A percentile compares a stretch with the other conserved stretches of the same genome.
Conservation (phyloP, 2,113 vertebrate species). For the Pteronura brasiliensis region DNA sequence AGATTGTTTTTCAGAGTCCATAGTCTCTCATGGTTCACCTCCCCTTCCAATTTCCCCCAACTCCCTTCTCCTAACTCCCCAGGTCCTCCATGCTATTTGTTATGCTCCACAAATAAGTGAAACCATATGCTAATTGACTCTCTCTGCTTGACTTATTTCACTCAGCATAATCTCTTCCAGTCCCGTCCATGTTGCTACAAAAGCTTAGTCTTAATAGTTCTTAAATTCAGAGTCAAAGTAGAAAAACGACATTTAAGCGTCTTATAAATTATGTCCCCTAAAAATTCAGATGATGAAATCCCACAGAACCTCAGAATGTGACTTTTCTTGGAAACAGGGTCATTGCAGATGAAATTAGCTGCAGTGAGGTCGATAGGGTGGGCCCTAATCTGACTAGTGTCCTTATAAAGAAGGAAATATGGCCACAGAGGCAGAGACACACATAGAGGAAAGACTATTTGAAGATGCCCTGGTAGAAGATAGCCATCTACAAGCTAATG, state of each 20-base stretch:
- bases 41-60: too few relatives aligned
- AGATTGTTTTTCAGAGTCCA: too few relatives aligned
- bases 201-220: not conserved
- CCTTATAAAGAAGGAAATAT: not conserved
- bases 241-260: not conserved
- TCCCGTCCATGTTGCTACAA: too few relatives aligned
- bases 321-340: not conserved
- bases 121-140: too few relatives aligned
- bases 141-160: too few relatives aligned
- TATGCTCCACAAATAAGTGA: too few relatives aligned
- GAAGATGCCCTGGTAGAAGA: not conserved
- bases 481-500: not conserved
- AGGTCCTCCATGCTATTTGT: too few relatives aligned
- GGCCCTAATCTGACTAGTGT: not conserved
- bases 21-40: too few relatives aligned
- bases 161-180: too few relatives aligned
- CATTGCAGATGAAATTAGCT: not conserved
- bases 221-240: not conserved
- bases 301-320: not conserved
- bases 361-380: not conserved
- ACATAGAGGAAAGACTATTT: not conserved
- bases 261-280: not conserved
- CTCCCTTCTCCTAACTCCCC: too few relatives aligned
- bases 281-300: not conserved
- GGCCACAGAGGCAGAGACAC: not conserved